These are phyloP conservation scores for Pangasius larnaudii DNA, from an alignment of 2,797 vertebrate genomes.

Conservation along the genomic window DNA sequence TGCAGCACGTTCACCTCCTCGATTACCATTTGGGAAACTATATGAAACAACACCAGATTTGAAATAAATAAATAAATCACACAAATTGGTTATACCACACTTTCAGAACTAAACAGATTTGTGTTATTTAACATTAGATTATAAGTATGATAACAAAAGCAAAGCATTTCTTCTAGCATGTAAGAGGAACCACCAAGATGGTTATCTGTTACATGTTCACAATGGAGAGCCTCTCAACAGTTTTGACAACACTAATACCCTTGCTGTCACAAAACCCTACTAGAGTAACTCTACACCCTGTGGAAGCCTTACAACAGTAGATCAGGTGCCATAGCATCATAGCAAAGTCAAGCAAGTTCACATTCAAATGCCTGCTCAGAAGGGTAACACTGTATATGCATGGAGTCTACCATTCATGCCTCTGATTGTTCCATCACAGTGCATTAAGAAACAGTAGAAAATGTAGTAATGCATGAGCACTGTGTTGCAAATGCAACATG, in stretches of 20 bases:
- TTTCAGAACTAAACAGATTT: not conserved
- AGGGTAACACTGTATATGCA: not conserved
- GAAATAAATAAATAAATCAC: not conserved
- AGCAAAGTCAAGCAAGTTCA: constrained; percentile 32
- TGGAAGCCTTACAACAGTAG: constrained; percentile 31
- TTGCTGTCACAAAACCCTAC: constrained; percentile 19
- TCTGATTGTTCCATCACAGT: not conserved
- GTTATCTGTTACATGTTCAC: constrained; percentile 46
- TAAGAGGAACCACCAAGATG: constrained; percentile 33
- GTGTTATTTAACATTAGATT: not conserved
- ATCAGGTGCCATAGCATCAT: constrained; percentile 41
- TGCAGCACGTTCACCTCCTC: constrained; percentile 82
- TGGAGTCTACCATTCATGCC: not conserved
- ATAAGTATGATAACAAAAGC: not conserved
- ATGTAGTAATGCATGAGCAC: not conserved
- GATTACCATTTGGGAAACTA: constrained; percentile 85
- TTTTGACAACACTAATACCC: constrained; percentile 39
- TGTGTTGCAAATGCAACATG: not conserved
- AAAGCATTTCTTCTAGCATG: constrained; percentile 2
- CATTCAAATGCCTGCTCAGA: constrained; percentile 24
- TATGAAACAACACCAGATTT: constrained; percentile 8
- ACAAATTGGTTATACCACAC: too few relatives aligned
- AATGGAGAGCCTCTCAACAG: constrained; percentile 40
- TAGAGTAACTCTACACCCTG: constrained; percentile 46
- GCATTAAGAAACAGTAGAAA: not conserved